Conservation (phyloP, 1,140 invertebrate genomes). For the Anastatus disparis region DNA sequence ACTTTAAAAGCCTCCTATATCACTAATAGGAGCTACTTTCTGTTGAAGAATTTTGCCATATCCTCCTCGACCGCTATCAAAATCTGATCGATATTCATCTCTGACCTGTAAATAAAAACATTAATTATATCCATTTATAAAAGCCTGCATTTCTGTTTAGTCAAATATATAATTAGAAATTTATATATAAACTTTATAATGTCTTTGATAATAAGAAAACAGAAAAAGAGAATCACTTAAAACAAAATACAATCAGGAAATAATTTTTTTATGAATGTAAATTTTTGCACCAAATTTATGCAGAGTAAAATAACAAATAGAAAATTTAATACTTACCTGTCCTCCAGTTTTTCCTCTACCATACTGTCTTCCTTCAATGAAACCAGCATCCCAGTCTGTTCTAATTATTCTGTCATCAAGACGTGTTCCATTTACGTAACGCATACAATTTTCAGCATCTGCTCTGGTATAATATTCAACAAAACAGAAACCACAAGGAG, state of each 20-base stretch:
- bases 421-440: constrained; percentile 96
- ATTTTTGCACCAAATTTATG: too few relatives aligned
- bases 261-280: constrained; percentile 13
- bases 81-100: constrained; percentile 98
- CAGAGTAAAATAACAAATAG: too few relatives aligned
- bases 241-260: constrained; percentile 24
- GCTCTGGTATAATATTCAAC: constrained; percentile 93
- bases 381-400: constrained; percentile 99
- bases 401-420: constrained; percentile 97
- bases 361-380: constrained; percentile 98
- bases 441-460: constrained; percentile 94
- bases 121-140: too few relatives aligned
- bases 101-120: constrained; percentile 77
- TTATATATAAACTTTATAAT: background rate
- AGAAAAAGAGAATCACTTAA: constrained; percentile 1
- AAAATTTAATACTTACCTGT: constrained; percentile 84
- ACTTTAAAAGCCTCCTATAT: constrained; percentile 33
- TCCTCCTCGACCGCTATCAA: constrained; percentile 94
- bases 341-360: constrained; percentile 98
- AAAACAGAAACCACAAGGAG: constrained; percentile 99
- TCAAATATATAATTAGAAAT: constrained; percentile 7
- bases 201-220: background rate
- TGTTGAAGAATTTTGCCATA: constrained; percentile 95
- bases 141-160: constrained; percentile 31
- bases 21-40: constrained; percentile 70